phyloP scores from a whole-genome alignment of 1,140 invertebrate species.

The Solen grandis region DNA sequence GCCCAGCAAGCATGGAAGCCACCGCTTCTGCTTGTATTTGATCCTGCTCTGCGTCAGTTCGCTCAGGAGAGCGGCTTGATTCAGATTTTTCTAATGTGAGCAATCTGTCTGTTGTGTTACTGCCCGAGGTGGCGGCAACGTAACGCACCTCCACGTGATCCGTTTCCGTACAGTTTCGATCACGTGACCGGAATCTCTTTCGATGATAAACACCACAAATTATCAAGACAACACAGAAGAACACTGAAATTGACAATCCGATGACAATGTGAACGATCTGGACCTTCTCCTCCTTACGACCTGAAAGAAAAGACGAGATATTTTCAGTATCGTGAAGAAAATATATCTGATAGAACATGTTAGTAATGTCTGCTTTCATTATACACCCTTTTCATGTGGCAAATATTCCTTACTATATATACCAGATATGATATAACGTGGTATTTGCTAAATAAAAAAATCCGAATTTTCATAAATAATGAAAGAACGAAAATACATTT shows the following conservation, averaged over 20 bases:
- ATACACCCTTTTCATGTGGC: too few species aligned
- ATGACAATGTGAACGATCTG: conserved; percentile 74
- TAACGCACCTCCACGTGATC: conserved; percentile 75
- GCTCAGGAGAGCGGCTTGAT: conserved; percentile 28
- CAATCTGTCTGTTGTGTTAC: conserved; percentile 74
- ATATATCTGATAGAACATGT: too few species aligned
- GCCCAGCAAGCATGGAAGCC: not conserved
- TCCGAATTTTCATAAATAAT: too few species aligned
- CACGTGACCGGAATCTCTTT: conserved; percentile 67
- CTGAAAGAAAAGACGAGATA: conserved; percentile 53
- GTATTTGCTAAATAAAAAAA: too few species aligned
- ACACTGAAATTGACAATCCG: conserved; percentile 73
- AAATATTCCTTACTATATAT: too few species aligned
- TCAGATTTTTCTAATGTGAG: conserved; percentile 65
- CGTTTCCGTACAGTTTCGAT: conserved; percentile 65
- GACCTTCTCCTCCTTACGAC: conserved; percentile 64
- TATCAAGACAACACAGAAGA: conserved; percentile 72
- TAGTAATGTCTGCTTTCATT: too few species aligned
- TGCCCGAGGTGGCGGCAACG: conserved; percentile 70
- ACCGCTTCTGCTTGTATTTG: conserved; percentile 21
- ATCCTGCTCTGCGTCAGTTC: conserved; percentile 6
- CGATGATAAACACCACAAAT: conserved; percentile 75
- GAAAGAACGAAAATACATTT: too few species aligned
- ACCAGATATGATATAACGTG: too few species aligned
- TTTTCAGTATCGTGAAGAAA: too few species aligned